Base-by-base conservation (phyloP, 2,797 vertebrate genomes). In the Paguma larvata region DNA sequence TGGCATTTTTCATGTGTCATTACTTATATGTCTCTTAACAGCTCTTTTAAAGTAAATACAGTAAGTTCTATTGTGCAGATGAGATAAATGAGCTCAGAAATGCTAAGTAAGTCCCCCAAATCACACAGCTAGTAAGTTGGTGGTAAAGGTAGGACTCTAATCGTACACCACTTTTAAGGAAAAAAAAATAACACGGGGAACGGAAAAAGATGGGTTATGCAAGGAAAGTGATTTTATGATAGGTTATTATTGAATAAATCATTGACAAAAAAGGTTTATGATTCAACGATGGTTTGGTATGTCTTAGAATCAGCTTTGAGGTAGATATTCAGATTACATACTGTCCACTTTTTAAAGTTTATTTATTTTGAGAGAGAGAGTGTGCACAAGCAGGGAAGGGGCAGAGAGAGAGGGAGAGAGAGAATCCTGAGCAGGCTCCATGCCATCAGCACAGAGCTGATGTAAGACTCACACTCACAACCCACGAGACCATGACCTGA, bases 241-340 rank as follows among this genome's bases (percentile, higher is more conserved):
- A 87, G 56, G 12, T 65, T 21, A 48, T 82, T 75, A 84, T 46
- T 91, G 70, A 85, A 70, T 44, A 68, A 27, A 85, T 73, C 41
- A 48, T 51, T 56, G 21, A 94, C 38, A 93, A 96, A 94, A 56
- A 77, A 96, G 48, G 34, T 51, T 79, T 75, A 77, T 67, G 75
- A 85, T 72, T 82, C n/a, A 78, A 84, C 92, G 85, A 67, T 85
- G 34, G 27, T 83, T 82, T 92, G 56, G 38, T 41, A 23, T 79
- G 30, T 75, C 44, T 75, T 73, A 88, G 65, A 62, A 92, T 79
- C n/a, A 91, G 44, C 18, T 89, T 92, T 44, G 27, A 41, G 14
- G 79, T 27, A 91, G 25, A 79, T 23, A 89, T 46, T 77, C 48
- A 93, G 79, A 68, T 27, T 8, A 34, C 1, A 34, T 2, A 80